Percentiles rank a stretch among this genome's conserved stretches.
phyloP scores from a whole-genome alignment of 2,888 invertebrate species.

The Sminthurinus aureus region DNA sequence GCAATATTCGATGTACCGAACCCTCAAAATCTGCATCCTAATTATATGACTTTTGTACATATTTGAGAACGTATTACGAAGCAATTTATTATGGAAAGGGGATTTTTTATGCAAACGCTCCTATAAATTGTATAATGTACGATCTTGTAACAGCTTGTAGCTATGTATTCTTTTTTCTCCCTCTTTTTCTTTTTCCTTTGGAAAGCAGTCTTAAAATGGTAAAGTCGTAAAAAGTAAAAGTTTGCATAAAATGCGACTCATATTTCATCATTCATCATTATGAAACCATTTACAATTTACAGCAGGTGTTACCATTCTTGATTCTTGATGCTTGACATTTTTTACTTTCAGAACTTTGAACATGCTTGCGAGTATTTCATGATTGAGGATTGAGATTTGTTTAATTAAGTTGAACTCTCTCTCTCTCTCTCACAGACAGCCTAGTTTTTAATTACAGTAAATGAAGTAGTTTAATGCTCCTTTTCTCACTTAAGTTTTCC shows the following conservation, averaged over 20 bases:
- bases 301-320: constrained; percentile 11
- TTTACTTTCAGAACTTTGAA: background rate
- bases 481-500: background rate
- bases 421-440: too few species aligned
- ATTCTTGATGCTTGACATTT: background rate
- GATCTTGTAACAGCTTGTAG: background rate
- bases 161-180: background rate
- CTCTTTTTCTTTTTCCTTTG: background rate
- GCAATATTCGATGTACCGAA: too few species aligned
- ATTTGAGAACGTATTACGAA: too few species aligned
- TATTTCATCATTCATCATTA: background rate
- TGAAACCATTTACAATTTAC: background rate
- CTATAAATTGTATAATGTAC: background rate
- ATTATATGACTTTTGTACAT: too few species aligned
- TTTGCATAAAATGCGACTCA: background rate
- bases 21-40: too few species aligned
- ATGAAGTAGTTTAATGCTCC: background rate
- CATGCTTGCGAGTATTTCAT: background rate
- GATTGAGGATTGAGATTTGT: background rate
- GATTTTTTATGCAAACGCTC: background rate
- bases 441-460: background rate
- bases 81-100: too few species aligned
- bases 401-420: background rate
- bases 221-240: background rate
- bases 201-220: background rate